Evolutionary conservation across 1,140 invertebrate species (phyloP).

Genomic region (Mactra quadrangularis): DNA sequence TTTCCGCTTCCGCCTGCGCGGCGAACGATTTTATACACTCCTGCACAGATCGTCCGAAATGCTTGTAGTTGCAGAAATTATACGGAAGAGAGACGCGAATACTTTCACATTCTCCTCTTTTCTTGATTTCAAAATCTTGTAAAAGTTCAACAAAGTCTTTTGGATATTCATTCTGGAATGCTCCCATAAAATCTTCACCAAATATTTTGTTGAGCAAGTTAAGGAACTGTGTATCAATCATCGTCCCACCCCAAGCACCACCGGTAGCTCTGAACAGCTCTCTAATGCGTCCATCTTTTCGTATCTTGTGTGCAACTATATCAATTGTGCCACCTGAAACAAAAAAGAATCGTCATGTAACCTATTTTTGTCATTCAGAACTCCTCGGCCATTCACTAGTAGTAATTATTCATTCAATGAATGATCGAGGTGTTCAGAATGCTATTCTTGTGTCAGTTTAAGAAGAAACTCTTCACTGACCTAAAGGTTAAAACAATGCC

Average conservation of each 20-base stretch:
- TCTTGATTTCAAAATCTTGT: conserved; percentile 82
- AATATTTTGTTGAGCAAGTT: conserved; percentile 77
- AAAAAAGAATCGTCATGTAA: too few species aligned
- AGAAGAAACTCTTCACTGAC: too few species aligned
- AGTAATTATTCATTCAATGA: too few species aligned
- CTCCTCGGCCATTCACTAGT: too few species aligned
- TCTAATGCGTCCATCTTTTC: conserved; percentile 77
- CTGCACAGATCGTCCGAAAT: conserved; percentile 74
- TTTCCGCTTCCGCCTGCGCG: conserved; percentile 61
- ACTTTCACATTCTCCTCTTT: conserved; percentile 79
- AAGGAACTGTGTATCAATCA: conserved; percentile 79
- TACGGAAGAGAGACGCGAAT: conserved; percentile 79
- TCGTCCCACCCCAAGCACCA: conserved; percentile 81
- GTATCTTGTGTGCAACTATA: conserved; percentile 79
- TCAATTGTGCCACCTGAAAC: conserved; percentile 80
- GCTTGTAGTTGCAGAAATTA: conserved; percentile 80
- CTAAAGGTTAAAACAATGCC: too few species aligned
- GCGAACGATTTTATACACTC: conserved; percentile 77
- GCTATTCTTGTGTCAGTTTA: too few species aligned
- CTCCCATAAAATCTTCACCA: conserved; percentile 74
- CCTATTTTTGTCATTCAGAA: too few species aligned
- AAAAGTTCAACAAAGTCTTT: conserved; percentile 80
- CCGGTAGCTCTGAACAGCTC: conserved; percentile 80
- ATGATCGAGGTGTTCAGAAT: too few species aligned
- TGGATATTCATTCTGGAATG: conserved; percentile 75